A percentile compares a stretch with the other conserved stretches of the same genome.
Conservation (phyloP, 2,113 vertebrate species). For the Chelonoidis abingdonii region DNA sequence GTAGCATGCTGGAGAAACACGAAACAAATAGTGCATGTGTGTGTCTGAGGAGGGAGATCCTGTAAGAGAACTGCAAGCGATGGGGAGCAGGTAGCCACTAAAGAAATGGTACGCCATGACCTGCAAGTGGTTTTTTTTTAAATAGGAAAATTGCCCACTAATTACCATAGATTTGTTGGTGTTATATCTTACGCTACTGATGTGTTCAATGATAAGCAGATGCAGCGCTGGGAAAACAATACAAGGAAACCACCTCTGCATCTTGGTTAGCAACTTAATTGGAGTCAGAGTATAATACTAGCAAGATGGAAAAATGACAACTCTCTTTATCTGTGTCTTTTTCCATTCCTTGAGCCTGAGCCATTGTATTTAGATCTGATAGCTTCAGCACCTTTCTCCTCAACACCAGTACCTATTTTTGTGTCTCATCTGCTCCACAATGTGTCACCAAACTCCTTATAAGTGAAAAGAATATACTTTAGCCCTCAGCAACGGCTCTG, state of each 20-base stretch:
- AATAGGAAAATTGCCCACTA: slow-evolving; percentile 8
- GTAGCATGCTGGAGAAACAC: neutral
- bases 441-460: neutral
- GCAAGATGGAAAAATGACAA: slow-evolving; percentile 59
- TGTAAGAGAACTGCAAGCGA: neutral
- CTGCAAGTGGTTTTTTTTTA: neutral
- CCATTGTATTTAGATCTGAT: slow-evolving; percentile 42
- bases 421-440: slow-evolving; percentile 1
- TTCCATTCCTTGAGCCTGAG: slow-evolving; percentile 40
- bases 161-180: slow-evolving; percentile 29
- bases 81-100: slow-evolving; percentile 38
- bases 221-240: neutral
- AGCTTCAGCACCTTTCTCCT: slow-evolving; percentile 27
- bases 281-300: slow-evolving; percentile 40
- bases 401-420: neutral
- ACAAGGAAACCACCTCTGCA: slow-evolving; percentile 24
- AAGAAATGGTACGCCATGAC: slow-evolving; percentile 34
- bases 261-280: slow-evolving; percentile 59
- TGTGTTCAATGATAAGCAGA: slow-evolving; percentile 6
- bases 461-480: neutral
- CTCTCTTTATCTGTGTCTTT: slow-evolving; percentile 56
- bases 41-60: neutral
- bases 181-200: neutral
- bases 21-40: neutral
- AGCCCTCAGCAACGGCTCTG: slow-evolving; percentile 1